Percentiles rank a stretch among this genome's conserved stretches.
These are phyloP conservation scores for Rhinogobio ventralis DNA, from an alignment of 2,797 vertebrate genomes.

Conservation along the genomic window DNA sequence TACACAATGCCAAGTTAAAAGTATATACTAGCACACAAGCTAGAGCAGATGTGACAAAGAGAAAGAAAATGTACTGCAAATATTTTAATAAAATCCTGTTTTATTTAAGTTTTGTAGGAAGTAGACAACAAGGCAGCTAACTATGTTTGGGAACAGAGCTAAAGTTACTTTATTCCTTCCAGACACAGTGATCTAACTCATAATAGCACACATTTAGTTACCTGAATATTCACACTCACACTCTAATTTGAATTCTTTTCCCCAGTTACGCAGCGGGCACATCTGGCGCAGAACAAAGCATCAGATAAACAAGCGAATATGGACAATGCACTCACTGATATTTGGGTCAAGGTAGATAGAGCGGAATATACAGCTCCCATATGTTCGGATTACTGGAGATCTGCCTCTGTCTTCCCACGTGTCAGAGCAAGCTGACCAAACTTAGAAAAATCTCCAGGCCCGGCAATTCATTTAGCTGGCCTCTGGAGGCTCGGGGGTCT, in stretches of 20 bases:
- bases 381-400: slow-evolving; percentile 63
- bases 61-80: not conserved
- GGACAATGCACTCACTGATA: slow-evolving; percentile 51
- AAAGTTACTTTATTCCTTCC: not conserved
- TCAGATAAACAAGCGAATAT: slow-evolving; percentile 45
- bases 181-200: not conserved
- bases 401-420: slow-evolving; percentile 59
- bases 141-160: not conserved
- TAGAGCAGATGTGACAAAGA: not conserved
- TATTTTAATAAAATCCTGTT: not conserved
- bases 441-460: slow-evolving; percentile 67
- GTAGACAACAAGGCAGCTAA: not conserved
- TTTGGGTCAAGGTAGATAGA: slow-evolving; percentile 60
- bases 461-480: slow-evolving; percentile 72
- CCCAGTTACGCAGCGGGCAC: slow-evolving; percentile 48
- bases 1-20: not conserved
- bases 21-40: not conserved
- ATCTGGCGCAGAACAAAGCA: slow-evolving; percentile 59
- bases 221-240: slow-evolving; percentile 29
- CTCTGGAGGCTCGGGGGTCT: slow-evolving; percentile 68
- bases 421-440: slow-evolving; percentile 62
- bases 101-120: not conserved
- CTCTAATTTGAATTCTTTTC: slow-evolving; percentile 41
- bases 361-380: slow-evolving; percentile 36
- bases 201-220: slow-evolving; percentile 17